phyloP scores from a whole-genome alignment of 2,113 vertebrate species.

The Clarias macrocephalus region DNA sequence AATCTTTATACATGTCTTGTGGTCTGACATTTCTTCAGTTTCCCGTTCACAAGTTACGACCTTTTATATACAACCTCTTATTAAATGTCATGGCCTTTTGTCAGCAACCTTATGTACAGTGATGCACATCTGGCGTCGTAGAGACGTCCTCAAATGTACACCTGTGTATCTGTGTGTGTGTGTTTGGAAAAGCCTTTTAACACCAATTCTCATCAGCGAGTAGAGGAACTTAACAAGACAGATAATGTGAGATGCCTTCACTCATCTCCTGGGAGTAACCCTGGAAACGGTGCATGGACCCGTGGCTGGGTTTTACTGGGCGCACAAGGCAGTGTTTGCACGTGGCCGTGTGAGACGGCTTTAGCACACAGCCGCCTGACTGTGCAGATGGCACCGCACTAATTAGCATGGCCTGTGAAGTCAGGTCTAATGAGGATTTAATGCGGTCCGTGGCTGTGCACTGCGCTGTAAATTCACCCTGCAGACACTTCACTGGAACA shows the following conservation, averaged over 20 bases:
- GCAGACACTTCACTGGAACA: constrained; percentile 24
- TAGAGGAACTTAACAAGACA: constrained; percentile 2
- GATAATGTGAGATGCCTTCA: constrained; percentile 13
- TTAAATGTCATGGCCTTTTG: background rate
- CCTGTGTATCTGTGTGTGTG: background rate
- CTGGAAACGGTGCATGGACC: constrained; percentile 10
- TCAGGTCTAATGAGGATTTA: constrained; percentile 59
- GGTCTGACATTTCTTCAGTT: background rate
- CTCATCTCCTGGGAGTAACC: constrained; percentile 24
- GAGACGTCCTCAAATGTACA: background rate
- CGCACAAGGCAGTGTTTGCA: constrained; percentile 37
- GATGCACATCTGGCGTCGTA: background rate
- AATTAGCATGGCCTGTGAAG: constrained; percentile 53
- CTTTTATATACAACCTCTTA: background rate
- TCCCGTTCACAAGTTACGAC: background rate
- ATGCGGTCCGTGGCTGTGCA: constrained; percentile 29
- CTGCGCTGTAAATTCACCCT: constrained; percentile 28
- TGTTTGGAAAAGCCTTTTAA: background rate
- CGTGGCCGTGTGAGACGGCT: constrained; percentile 21
- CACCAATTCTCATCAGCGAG: background rate
- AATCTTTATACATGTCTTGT: background rate
- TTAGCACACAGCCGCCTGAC: constrained; percentile 5
- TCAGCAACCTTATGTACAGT: too few species aligned
- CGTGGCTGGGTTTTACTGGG: constrained; percentile 21
- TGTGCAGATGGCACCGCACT: constrained; percentile 53